Conservation (phyloP, 2,888 invertebrate genomes). For the Rhyacophila evoluta region DNA sequence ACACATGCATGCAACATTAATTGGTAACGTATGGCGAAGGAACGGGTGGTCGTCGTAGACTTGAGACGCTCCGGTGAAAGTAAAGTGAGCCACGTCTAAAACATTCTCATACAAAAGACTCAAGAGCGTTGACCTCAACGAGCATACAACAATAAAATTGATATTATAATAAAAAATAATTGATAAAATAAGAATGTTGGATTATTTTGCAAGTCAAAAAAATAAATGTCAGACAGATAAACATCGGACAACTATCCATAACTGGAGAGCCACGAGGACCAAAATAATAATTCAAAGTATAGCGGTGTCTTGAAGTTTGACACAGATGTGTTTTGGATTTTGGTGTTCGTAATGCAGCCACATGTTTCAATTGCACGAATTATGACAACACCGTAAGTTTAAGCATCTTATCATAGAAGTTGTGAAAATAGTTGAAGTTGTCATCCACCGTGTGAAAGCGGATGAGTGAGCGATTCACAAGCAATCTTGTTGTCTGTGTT, state of each 20-base stretch:
- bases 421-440: too few species aligned
- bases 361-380: neutral
- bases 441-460: too few species aligned
- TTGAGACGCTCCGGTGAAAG: conserved; percentile 45
- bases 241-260: neutral
- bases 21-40: neutral
- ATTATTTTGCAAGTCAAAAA: neutral
- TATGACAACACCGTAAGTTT: neutral
- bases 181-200: neutral
- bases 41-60: neutral
- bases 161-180: neutral
- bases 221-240: conserved; percentile 8
- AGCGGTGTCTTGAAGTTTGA: neutral
- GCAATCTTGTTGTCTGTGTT: too few species aligned
- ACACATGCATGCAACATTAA: too few species aligned
- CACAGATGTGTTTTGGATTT: neutral
- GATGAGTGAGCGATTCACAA: too few species aligned
- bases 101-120: conserved; percentile 25
- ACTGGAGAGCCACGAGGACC: neutral
- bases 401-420: too few species aligned
- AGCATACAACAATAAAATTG: neutral
- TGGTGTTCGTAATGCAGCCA: neutral
- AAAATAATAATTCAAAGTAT: neutral
- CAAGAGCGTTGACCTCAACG: conserved; percentile 42
- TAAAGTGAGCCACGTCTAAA: conserved; percentile 47